Base-by-base conservation (phyloP, 2,888 invertebrate genomes). In the Xestia sexstrigata region DNA sequence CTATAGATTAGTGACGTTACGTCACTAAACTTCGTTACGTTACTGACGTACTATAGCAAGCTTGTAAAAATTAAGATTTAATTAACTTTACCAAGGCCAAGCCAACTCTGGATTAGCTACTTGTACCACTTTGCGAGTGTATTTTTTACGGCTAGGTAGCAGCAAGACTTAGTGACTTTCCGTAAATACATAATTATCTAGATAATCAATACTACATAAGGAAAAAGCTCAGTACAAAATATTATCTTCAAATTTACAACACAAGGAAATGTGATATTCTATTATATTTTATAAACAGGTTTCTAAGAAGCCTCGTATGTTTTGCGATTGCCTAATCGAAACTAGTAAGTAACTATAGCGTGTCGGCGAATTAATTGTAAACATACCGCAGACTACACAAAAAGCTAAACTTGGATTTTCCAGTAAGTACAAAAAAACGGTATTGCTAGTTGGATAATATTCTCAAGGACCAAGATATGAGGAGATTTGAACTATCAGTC, bases 181-280 rank as follows among this genome's bases (percentile, higher is more conserved):
- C n/a, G n/a, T n/a, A n/a, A 8, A 9, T 42, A 42, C 9, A 1
- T 72, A 0, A 62, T 62, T 30, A 30, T 62, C 8, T 30, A 23
- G 49, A 68, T 42, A 35, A 62, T 49, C 13, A 17, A 30, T 17
- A 68, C 35, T 3, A 17, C 23, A 26, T 26, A 49, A 23, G 62
- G 17, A 62, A 79, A 8, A 15, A 70, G 20, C 45, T n/a, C 13
- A 35, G 17, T 45, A 63, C 35, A 39, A 35, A 7, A 35, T 65
- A 47, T 39, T 72, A 39, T 58, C 15, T 42, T 78, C 6, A 49
- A 58, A 17, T 72, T 71, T 49, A n/a, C 55, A 49, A 66, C 17
- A 66, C 17, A 81, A 74, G 82, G 65, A 78, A 74, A 81, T 65
- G 66, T 74, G 49, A 74, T 81, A 81, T 66, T 35, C 35, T 81